Conservation (phyloP, 2,113 vertebrate species). For the Peromyscus californicus region DNA sequence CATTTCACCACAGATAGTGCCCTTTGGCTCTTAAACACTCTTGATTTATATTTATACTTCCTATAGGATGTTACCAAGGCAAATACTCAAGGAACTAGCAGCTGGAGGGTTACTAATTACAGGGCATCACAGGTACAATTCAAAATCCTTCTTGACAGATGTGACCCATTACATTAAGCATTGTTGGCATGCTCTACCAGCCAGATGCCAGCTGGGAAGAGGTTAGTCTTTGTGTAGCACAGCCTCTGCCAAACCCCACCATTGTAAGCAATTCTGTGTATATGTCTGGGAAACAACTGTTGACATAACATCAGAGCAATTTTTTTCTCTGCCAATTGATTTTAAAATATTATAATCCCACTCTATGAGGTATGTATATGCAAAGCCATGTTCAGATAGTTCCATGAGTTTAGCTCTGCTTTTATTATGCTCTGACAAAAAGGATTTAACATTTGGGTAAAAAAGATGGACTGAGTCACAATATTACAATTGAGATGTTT, state of each 20-base stretch:
- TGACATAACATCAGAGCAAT: conserved; percentile 25
- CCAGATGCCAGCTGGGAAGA: conserved; percentile 50
- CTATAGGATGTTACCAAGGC: conserved; percentile 47
- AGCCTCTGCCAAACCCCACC: conserved; percentile 45
- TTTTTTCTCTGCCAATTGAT: conserved; percentile 41
- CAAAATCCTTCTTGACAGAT: conserved; percentile 75
- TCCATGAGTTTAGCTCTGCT: conserved; percentile 3
- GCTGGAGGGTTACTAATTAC: conserved; percentile 75
- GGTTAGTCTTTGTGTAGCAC: conserved; percentile 21
- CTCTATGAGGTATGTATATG: conserved; percentile 1
- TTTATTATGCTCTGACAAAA: conserved; percentile 19
- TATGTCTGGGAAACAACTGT: conserved; percentile 37
- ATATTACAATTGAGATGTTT: conserved; percentile 53
- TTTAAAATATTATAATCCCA: conserved; percentile 52
- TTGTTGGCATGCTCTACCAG: conserved; percentile 63
- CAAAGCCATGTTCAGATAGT: conserved; percentile 33
- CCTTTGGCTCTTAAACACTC: conserved; percentile 49
- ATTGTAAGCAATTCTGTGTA: conserved; percentile 25
- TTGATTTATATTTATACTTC: conserved; percentile 51
- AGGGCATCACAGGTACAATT: conserved; percentile 67
- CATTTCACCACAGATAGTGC: conserved; percentile 14
- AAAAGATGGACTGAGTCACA: background rate
- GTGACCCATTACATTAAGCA: conserved; percentile 70
- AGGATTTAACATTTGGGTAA: background rate
- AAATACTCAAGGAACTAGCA: conserved; percentile 68